Percentiles rank a stretch among this genome's conserved stretches.
These are phyloP conservation scores for Mesochorus sp. DNA, from an alignment of 2,888 invertebrate species.

Conservation along the genomic window DNA sequence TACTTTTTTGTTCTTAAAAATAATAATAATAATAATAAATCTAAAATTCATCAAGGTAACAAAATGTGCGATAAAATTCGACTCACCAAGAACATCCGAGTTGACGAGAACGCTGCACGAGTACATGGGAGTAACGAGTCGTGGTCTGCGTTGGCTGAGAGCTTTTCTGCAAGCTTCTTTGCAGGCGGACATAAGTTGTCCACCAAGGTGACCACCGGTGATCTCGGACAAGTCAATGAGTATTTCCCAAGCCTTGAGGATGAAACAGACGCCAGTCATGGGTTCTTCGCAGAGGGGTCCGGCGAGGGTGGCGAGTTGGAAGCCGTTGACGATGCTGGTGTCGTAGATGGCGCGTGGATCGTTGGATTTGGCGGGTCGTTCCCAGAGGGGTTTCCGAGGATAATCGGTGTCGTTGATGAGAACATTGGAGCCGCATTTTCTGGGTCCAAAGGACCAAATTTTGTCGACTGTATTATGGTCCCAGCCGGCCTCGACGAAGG, in stretches of 20 bases:
- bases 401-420: slow-evolving; percentile 92
- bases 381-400: slow-evolving; percentile 84
- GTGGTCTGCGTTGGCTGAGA: slow-evolving; percentile 93
- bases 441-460: slow-evolving; percentile 97
- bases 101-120: slow-evolving; percentile 91
- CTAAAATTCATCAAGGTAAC: background rate
- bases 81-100: slow-evolving; percentile 94
- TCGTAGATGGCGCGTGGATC: slow-evolving; percentile 83
- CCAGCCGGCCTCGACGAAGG: slow-evolving; percentile 85
- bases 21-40: background rate
- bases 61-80: background rate
- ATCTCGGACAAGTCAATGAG: too few species aligned
- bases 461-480: slow-evolving; percentile 84
- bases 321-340: slow-evolving; percentile 92
- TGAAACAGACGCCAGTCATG: slow-evolving; percentile 96
- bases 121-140: slow-evolving; percentile 98
- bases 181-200: slow-evolving; percentile 95
- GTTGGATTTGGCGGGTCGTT: slow-evolving; percentile 67
- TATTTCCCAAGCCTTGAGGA: slow-evolving; percentile 91
- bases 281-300: slow-evolving; percentile 99
- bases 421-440: slow-evolving; percentile 94
- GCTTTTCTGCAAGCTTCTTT: slow-evolving; percentile 94
- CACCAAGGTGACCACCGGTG: slow-evolving; percentile 84
- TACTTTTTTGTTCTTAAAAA: too few species aligned
- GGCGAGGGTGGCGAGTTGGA: slow-evolving; percentile 92